phyloP scores from a whole-genome alignment of 2,113 vertebrate genomes.

The Pogona vitticeps region DNA sequence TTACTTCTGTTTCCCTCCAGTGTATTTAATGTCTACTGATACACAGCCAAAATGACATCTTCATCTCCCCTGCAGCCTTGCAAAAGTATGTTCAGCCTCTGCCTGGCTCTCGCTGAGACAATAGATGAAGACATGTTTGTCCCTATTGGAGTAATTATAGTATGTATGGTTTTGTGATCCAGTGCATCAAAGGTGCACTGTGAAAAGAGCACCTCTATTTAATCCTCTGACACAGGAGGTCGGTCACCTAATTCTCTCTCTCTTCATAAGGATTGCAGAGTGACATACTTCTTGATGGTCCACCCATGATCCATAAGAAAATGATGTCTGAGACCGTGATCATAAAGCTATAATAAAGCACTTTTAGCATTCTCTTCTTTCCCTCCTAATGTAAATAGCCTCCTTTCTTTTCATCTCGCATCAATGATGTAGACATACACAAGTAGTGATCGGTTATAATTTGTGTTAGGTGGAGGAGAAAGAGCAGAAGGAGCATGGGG shows the following conservation, averaged over 20 bases:
- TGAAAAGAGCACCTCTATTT: neutral
- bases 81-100: rapidly evolving
- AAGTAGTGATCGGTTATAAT: neutral
- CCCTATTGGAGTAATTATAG: conserved; percentile 3
- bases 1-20: conserved; percentile 15
- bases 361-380: neutral
- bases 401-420: neutral
- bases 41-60: neutral
- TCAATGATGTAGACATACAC: neutral
- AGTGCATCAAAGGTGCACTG: neutral
- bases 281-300: neutral
- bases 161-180: neutral
- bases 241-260: neutral
- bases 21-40: neutral
- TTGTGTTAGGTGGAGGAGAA: neutral
- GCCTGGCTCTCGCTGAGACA: conserved; percentile 2
- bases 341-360: neutral
- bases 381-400: neutral
- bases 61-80: neutral
- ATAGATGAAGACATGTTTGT: neutral
- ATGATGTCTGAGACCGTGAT: neutral
- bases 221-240: neutral
- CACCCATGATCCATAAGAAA: neutral
- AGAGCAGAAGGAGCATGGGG: no score
- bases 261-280: neutral